phyloP scores from a whole-genome alignment of 92 coral and sea anemone genomes.

The Umimayanthus chanpuru region DNA sequence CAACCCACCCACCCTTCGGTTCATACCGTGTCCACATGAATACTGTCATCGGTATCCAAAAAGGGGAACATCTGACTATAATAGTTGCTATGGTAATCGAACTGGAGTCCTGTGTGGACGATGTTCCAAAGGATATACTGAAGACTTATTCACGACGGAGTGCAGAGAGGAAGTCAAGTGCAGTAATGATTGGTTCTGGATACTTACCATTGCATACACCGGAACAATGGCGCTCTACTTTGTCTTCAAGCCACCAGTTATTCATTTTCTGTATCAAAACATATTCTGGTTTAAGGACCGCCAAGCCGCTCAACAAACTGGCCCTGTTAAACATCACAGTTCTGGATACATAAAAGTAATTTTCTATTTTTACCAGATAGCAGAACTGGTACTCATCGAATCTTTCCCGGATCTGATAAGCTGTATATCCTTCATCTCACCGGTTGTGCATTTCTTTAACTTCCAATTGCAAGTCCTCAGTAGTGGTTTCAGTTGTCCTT shows the following conservation, averaged over 20 bases:
- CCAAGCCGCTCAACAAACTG: not conserved
- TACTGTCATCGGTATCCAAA: not conserved
- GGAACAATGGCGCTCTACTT: not conserved
- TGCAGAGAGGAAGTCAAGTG: constrained; percentile 1
- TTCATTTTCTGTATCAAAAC: not conserved
- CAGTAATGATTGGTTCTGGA: constrained; percentile 25
- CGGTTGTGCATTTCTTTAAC: constrained; percentile 37
- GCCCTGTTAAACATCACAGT: not conserved
- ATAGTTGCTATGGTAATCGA: constrained; percentile 11
- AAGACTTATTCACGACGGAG: constrained; percentile 16
- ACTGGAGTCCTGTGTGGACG: constrained; percentile 39
- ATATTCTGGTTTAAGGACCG: not conserved
- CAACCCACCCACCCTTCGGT: not conserved
- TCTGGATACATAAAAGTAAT: not conserved
- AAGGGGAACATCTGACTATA: not conserved
- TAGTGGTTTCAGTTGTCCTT: constrained; percentile 60
- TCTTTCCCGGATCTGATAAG: not conserved
- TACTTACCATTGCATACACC: not conserved
- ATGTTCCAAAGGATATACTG: constrained; percentile 35
- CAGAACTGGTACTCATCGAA: not conserved
- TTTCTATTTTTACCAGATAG: not conserved
- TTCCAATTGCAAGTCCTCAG: constrained; percentile 35
- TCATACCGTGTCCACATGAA: constrained; percentile 7
- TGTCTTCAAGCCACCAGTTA: constrained; percentile 36
- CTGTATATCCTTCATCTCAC: not conserved